These are phyloP conservation scores for western clawed frog (Xenopus tropicalis) DNA, from an alignment of 2,113 vertebrate species.

Conservation along the genomic window UCB_Xtro_10.0 CM004452.2:29930001-29930500, in stretches of 20 bases:
- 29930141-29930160: conserved; percentile 31
- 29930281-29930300: conserved; percentile 12
- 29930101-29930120: no score
- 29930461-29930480: conserved; percentile 53
- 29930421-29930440: conserved; percentile 32
- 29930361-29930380: conserved; percentile 33
- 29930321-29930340: conserved; percentile 11
- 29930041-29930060: no score
- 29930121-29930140: conserved; percentile 7
- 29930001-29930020: no score
- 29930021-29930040: no score
- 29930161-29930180: conserved; percentile 5
- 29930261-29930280: conserved; percentile 30
- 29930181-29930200: not conserved
- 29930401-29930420: conserved; percentile 37
- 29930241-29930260: conserved; percentile 13
- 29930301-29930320: conserved; percentile 40
- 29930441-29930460: conserved; percentile 21
- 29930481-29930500: conserved; percentile 54
- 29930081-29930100: no score
- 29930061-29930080: no score
- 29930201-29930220: not conserved
- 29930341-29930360: conserved; percentile 25
- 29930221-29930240: not conserved
- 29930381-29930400: conserved; percentile 34